These are phyloP conservation scores for Cyprinodon variegatus DNA, from an alignment of 2,113 vertebrate genomes.

Conservation along the genomic window DNA sequence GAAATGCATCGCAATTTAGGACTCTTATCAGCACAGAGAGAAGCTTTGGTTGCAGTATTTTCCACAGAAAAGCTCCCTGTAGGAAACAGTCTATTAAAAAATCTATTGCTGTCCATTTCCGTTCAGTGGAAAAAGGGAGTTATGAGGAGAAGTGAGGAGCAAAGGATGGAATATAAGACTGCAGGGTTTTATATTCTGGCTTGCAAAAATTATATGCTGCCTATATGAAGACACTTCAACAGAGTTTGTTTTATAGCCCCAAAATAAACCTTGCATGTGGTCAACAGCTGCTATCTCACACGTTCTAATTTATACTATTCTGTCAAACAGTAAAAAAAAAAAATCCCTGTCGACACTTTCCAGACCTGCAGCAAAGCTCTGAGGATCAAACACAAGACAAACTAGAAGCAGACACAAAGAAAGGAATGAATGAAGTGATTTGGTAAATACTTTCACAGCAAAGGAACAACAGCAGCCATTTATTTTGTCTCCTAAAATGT, in stretches of 20 bases:
- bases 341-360: slow-evolving; percentile 49
- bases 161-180: slow-evolving; percentile 26
- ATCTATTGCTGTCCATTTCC: slow-evolving; percentile 54
- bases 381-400: slow-evolving; percentile 55
- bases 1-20: neutral
- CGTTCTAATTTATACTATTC: slow-evolving; percentile 45
- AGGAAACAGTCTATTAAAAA: slow-evolving; percentile 53
- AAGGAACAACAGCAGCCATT: slow-evolving; percentile 22
- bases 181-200: slow-evolving; percentile 17
- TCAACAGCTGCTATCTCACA: slow-evolving; percentile 58
- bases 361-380: slow-evolving; percentile 57
- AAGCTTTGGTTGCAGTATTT: slow-evolving; percentile 48
- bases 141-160: slow-evolving; percentile 11
- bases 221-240: slow-evolving; percentile 18
- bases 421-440: slow-evolving; percentile 52
- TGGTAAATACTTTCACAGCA: slow-evolving; percentile 32
- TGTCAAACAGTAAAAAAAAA: slow-evolving; percentile 38
- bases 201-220: slow-evolving; percentile 23
- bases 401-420: slow-evolving; percentile 57
- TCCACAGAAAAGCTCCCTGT: slow-evolving; percentile 40
- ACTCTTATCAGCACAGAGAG: slow-evolving; percentile 51
- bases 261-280: slow-evolving; percentile 44
- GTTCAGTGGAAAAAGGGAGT: slow-evolving; percentile 28
- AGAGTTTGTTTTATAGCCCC: slow-evolving; percentile 6
- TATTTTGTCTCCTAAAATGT: slow-evolving; percentile 26